These are phyloP conservation scores for Fregetta grallaria DNA, from an alignment of 2,113 vertebrate species.

Conservation along the genomic window DNA sequence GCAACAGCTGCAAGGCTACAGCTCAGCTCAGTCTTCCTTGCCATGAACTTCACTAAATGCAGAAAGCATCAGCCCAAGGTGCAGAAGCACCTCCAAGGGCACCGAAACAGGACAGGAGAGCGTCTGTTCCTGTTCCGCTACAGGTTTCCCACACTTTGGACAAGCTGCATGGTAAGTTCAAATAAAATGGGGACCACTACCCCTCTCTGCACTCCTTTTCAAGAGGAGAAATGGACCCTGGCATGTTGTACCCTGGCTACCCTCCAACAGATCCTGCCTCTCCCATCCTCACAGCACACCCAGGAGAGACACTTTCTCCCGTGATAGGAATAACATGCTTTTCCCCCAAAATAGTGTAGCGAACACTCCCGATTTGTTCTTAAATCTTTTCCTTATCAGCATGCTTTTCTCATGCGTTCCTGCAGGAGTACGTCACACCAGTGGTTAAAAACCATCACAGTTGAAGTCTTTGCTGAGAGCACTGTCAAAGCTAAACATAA, in stretches of 20 bases:
- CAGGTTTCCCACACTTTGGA: not conserved
- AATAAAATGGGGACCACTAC: rapidly evolving
- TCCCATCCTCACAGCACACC: not conserved
- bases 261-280: not conserved
- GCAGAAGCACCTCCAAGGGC: not conserved
- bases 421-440: not conserved
- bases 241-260: rapidly evolving
- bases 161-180: not conserved
- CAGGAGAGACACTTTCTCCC: not conserved
- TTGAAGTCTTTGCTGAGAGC: not conserved
- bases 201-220: not conserved
- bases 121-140: not conserved
- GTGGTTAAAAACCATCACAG: not conserved
- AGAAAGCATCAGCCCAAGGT: not conserved
- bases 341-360: not conserved
- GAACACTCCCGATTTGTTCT: not conserved
- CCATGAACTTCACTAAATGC: not conserved
- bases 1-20: not conserved
- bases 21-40: not conserved
- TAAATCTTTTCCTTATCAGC: not conserved
- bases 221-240: not conserved
- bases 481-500: not conserved
- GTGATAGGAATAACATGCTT: not conserved
- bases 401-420: not conserved
- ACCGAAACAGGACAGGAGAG: not conserved